Base-by-base conservation (phyloP, 2,113 vertebrate genomes). In the Furnarius figulus region DNA sequence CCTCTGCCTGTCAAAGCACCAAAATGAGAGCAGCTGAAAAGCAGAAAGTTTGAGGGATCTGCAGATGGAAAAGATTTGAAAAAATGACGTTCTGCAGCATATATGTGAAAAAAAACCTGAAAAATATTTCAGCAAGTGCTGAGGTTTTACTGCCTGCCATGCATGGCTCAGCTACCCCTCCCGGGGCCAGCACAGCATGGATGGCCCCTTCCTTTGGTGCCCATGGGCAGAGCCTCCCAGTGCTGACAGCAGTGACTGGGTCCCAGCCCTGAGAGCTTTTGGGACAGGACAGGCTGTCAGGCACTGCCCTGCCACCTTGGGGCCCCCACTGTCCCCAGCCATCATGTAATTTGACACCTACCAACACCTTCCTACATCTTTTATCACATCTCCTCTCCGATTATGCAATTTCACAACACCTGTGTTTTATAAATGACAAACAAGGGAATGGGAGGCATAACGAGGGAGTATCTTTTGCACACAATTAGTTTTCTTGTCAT, bases 241-340 rank as follows among this genome's bases (percentile, higher is more conserved):
- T 58, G 56, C 65, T 23, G 28, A 35, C 21, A 12, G 17, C 52
- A 88, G 58, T 0, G 0, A 19, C 17, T 6, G 0, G 9, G 39
- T 33, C 24, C 77, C 65, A 58, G 37, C 25, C n/a, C 13, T 20
- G 4, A 25, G 19, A 73, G 13, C 7, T 66, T 73, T 61, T 0
- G 1, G 47, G 53, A 47, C 17, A 39, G n/a, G 40, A 27, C 1
- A 0, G 66, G 39, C 27, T 47, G 22, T 17, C 33, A 50, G 37
- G 37, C 13, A 10, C 70, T 58, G 6, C 15, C 1, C 1, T 39
- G 59, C 35, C 8, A 25, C 31, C 15, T 12, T 3, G 1, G 35
- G 15, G 20, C 6, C 27, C 20, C 28, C 16, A 1, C 23, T 3
- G 3, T 10, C 28, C 55, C 25, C 37, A 31, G 58, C 25, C 39